These are phyloP conservation scores for Catocala fraxini DNA, from an alignment of 2,888 invertebrate genomes.

Conservation along the genomic window DNA sequence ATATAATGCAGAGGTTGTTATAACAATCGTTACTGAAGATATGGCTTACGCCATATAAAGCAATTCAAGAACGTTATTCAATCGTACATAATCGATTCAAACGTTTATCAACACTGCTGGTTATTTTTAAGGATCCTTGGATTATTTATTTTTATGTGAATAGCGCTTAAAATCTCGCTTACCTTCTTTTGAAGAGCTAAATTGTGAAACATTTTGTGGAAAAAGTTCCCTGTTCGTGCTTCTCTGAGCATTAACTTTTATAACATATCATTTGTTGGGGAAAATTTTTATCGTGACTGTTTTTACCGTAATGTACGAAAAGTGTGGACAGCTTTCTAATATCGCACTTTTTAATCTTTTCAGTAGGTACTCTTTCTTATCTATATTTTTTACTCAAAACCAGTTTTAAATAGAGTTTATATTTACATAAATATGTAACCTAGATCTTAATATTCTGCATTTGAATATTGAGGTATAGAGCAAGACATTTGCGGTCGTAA, in stretches of 20 bases:
- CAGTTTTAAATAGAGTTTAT: background rate
- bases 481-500: slow-evolving; percentile 33
- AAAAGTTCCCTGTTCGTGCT: background rate
- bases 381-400: too few relatives aligned
- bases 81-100: slow-evolving; percentile 8
- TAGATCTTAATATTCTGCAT: background rate
- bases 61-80: slow-evolving; percentile 1
- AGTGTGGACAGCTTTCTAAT: too few relatives aligned
- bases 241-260: slow-evolving; percentile 1
- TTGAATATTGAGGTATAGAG: slow-evolving; percentile 11
- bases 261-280: slow-evolving; percentile 1
- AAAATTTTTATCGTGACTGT: background rate
- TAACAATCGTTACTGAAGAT: background rate
- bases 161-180: background rate
- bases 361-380: too few relatives aligned
- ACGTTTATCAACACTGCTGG: slow-evolving; percentile 10
- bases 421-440: background rate
- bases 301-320: background rate
- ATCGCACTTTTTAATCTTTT: too few relatives aligned
- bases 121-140: slow-evolving; percentile 7
- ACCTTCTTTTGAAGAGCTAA: background rate
- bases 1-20: too few relatives aligned
- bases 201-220: background rate
- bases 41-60: background rate
- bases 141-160: slow-evolving; percentile 8